A percentile compares a stretch with the other conserved stretches of the same genome.
phyloP scores from a whole-genome alignment of 1,140 invertebrate species.

The Pectinophora gossypiella region DNA sequence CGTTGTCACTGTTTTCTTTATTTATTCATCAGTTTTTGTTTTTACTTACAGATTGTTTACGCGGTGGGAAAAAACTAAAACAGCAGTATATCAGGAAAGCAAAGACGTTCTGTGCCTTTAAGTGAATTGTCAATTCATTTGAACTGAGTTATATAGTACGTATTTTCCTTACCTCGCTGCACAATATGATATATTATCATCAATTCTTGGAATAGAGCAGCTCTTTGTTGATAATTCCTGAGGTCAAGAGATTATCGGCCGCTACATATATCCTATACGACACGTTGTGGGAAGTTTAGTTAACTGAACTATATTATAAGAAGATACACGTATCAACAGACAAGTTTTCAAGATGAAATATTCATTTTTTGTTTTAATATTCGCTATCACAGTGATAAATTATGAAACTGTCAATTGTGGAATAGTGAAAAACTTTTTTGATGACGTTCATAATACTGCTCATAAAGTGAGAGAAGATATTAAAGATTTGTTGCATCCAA shows the following conservation, averaged over 20 bases:
- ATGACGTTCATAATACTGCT: slow-evolving; percentile 17
- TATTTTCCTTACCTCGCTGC: too few relatives aligned
- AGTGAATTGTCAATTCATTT: background rate
- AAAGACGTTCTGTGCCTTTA: background rate
- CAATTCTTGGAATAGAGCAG: slow-evolving; percentile 16
- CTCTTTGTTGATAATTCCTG: slow-evolving; percentile 12
- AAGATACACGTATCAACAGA: slow-evolving; percentile 10
- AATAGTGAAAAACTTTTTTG: slow-evolving; percentile 15
- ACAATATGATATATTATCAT: slow-evolving; percentile 7
- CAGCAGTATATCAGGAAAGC: too few relatives aligned
- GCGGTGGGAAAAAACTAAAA: background rate
- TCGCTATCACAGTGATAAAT: background rate
- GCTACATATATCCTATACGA: slow-evolving; percentile 3
- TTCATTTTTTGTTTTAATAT: slow-evolving; percentile 15
- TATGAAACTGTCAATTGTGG: slow-evolving; percentile 1
- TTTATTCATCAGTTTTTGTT: background rate
- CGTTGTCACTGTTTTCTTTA: too few relatives aligned
- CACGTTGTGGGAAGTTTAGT: slow-evolving; percentile 19
- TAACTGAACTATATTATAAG: slow-evolving; percentile 13
- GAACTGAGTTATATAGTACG: too few relatives aligned
- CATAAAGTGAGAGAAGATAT: slow-evolving; percentile 17
- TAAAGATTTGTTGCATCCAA: background rate
- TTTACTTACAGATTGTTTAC: background rate
- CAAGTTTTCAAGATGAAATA: slow-evolving; percentile 25
- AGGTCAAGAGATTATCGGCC: slow-evolving; percentile 23